phyloP scores from a whole-genome alignment of 2,888 invertebrate genomes.

The Nesidiocoris tenuis region DNA sequence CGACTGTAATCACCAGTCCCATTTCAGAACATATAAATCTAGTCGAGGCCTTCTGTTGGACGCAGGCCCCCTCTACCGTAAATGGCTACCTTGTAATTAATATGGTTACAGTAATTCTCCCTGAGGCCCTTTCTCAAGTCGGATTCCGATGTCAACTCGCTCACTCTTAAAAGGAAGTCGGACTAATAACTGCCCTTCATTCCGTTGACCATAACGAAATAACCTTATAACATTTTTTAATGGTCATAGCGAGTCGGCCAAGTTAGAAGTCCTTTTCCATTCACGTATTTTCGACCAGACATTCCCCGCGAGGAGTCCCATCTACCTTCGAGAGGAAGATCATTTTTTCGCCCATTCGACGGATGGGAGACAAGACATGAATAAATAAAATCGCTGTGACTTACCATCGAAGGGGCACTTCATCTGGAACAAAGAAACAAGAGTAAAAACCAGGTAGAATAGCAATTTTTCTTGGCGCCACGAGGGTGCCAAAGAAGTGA shows the following conservation, averaged over 20 bases:
- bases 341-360: too few relatives aligned
- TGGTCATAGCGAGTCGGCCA: not conserved
- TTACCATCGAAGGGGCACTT: not conserved
- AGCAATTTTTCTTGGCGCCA: too few relatives aligned
- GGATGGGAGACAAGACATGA: too few relatives aligned
- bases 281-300: too few relatives aligned
- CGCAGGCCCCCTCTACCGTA: not conserved
- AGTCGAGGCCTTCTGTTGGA: not conserved
- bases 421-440: not conserved
- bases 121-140: constrained; percentile 2
- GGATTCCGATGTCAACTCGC: constrained; percentile 10
- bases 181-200: constrained; percentile 34
- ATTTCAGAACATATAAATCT: not conserved
- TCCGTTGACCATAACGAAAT: constrained; percentile 29
- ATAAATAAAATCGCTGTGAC: not conserved
- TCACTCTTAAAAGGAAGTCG: constrained; percentile 22
- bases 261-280: too few relatives aligned
- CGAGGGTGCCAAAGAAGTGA: too few relatives aligned
- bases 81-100: constrained; percentile 26
- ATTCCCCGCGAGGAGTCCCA: too few relatives aligned
- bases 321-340: too few relatives aligned
- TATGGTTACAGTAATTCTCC: constrained; percentile 19
- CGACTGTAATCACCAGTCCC: not conserved
- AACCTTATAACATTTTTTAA: constrained; percentile 5
- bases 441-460: too few relatives aligned